Evolutionary conservation across 2,797 vertebrate species (phyloP).

Genomic region (Gymnothorax javanicus): DNA sequence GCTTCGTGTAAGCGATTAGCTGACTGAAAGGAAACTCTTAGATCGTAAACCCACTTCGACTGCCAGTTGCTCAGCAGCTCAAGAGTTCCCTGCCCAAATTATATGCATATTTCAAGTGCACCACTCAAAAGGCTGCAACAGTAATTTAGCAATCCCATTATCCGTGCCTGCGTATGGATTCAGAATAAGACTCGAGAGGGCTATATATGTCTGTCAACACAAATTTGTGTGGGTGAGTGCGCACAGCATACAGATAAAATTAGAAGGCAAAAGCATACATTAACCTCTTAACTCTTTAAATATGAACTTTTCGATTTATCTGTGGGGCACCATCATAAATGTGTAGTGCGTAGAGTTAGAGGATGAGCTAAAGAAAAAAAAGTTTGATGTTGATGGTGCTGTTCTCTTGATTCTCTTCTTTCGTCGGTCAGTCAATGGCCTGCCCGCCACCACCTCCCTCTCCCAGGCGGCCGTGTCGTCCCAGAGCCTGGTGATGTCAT

Average conservation of each 20-base stretch:
- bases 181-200: not conserved
- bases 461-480: slow-evolving; percentile 77
- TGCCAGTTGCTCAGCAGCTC: no score
- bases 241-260: not conserved
- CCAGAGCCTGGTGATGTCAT: slow-evolving; percentile 91
- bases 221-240: not conserved
- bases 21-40: no score
- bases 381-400: not conserved
- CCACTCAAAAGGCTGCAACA: not conserved
- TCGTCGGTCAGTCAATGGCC: slow-evolving; percentile 67
- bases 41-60: no score
- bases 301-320: no score
- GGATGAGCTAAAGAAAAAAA: not conserved
- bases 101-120: no score
- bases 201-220: not conserved
- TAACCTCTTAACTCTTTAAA: not conserved
- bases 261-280: not conserved
- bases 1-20: no score
- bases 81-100: no score
- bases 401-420: not conserved
- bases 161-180: not conserved
- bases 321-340: not conserved
- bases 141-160: not conserved
- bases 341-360: not conserved
- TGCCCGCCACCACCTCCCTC: slow-evolving; percentile 78